Evolutionary conservation across 2,888 invertebrate genomes (phyloP).

Genomic region (Beris chalybata): DNA sequence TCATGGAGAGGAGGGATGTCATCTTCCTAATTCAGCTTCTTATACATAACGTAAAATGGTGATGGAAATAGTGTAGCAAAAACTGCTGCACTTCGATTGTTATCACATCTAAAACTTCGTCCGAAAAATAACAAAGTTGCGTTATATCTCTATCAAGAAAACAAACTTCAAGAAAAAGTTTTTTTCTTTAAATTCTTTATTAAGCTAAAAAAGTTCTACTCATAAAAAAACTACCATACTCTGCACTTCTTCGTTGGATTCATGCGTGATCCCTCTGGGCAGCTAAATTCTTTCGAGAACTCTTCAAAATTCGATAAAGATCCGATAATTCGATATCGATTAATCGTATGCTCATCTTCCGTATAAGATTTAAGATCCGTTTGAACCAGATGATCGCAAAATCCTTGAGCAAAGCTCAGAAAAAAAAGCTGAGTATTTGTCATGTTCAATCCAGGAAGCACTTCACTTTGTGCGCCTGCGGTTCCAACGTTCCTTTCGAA

Average conservation of each 20-base stretch:
- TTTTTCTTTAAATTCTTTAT: too few relatives aligned
- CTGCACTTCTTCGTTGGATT: slow-evolving; percentile 21
- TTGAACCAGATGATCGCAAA: neutral
- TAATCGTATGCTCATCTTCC: slow-evolving; percentile 12
- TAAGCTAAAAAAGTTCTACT: too few relatives aligned
- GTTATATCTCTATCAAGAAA: too few relatives aligned
- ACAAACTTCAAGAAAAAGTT: too few relatives aligned
- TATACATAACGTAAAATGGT: too few relatives aligned
- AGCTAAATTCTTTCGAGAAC: slow-evolving; percentile 18
- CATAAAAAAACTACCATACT: slow-evolving; percentile 8
- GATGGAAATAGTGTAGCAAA: too few relatives aligned
- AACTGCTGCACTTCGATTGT: too few relatives aligned
- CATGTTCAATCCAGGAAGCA: slow-evolving; percentile 2
- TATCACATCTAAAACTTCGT: too few relatives aligned
- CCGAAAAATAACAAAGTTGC: too few relatives aligned
- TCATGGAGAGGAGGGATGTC: too few relatives aligned
- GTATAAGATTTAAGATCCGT: neutral
- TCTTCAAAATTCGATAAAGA: slow-evolving; percentile 20
- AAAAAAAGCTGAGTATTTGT: slow-evolving; percentile 25
- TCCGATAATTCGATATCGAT: slow-evolving; percentile 7
- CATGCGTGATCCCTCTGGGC: slow-evolving; percentile 17
- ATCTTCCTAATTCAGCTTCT: too few relatives aligned
- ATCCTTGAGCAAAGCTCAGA: slow-evolving; percentile 23
- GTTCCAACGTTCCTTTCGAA: neutral
- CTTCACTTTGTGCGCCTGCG: neutral